Conservation (phyloP, 1,140 invertebrate genomes). For the Agrilus planipennis region DNA sequence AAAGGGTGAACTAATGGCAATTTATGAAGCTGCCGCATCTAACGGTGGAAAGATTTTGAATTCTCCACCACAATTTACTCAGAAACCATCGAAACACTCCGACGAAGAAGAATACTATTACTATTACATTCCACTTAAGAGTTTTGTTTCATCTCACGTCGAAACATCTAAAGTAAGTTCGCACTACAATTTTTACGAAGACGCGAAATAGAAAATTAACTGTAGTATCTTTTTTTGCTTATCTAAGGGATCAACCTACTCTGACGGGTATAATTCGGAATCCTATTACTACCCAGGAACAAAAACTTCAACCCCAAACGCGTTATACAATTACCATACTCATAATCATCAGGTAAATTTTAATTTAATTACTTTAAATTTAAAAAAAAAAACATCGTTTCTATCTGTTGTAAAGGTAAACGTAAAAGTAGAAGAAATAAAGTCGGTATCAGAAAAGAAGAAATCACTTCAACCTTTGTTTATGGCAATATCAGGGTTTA, state of each 20-base stretch:
- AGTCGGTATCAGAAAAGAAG: slow-evolving; percentile 12
- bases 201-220: too few species aligned
- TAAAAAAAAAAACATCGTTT: too few species aligned
- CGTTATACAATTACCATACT: slow-evolving; percentile 26
- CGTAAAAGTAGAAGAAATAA: too few species aligned
- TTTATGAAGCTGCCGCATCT: slow-evolving; percentile 25
- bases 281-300: not conserved
- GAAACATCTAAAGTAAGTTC: slow-evolving; percentile 2
- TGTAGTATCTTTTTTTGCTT: not conserved
- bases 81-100: slow-evolving; percentile 13
- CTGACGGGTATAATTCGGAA: not conserved
- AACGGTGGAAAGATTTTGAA: too few species aligned
- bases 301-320: slow-evolving; percentile 2
- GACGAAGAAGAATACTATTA: slow-evolving; percentile 28
- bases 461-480: slow-evolving; percentile 34
- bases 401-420: too few species aligned
- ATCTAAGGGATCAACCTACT: not conserved
- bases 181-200: too few species aligned
- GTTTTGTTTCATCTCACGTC: slow-evolving; percentile 26
- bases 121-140: slow-evolving; percentile 33
- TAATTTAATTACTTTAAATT: not conserved
- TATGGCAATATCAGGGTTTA: slow-evolving; percentile 37
- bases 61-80: slow-evolving; percentile 25
- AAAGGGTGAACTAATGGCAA: slow-evolving; percentile 25
- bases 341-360: slow-evolving; percentile 28